phyloP scores from a whole-genome alignment of 2,113 vertebrate species.

The Emydura subglobosa region DNA sequence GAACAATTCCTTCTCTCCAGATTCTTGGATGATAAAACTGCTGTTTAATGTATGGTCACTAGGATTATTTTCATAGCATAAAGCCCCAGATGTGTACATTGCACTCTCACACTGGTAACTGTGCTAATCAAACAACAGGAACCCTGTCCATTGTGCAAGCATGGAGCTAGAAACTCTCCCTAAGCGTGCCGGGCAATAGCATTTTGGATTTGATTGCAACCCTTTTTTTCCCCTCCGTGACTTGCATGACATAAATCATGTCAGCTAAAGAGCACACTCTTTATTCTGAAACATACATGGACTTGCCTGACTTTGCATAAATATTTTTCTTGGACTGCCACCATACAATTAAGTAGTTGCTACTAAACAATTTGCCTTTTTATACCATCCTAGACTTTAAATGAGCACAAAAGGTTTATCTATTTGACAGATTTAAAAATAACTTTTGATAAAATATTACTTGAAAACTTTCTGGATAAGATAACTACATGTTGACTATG shows the following conservation, averaged over 20 bases:
- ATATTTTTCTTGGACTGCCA: conserved; percentile 63
- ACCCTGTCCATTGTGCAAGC: neutral
- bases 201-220: neutral
- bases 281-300: conserved; percentile 48
- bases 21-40: neutral
- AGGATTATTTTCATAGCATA: neutral
- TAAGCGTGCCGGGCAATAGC: neutral
- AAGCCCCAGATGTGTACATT: neutral
- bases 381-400: neutral
- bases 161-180: neutral
- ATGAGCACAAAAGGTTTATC: conserved; percentile 12
- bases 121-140: neutral
- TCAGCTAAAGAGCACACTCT: conserved; percentile 19
- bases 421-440: conserved; percentile 40
- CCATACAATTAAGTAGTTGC: conserved; percentile 35
- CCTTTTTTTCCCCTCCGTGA: neutral
- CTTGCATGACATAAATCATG: conserved; percentile 15
- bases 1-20: conserved; percentile 16
- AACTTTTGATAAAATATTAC: conserved; percentile 1
- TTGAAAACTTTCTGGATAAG: neutral
- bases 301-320: conserved; percentile 53
- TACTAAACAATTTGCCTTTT: conserved; percentile 55
- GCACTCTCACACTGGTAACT: rapidly evolving
- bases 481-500: neutral
- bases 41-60: neutral